Base-by-base conservation (phyloP, 2,113 vertebrate genomes). In the Microtus pennsylvanicus region DNA sequence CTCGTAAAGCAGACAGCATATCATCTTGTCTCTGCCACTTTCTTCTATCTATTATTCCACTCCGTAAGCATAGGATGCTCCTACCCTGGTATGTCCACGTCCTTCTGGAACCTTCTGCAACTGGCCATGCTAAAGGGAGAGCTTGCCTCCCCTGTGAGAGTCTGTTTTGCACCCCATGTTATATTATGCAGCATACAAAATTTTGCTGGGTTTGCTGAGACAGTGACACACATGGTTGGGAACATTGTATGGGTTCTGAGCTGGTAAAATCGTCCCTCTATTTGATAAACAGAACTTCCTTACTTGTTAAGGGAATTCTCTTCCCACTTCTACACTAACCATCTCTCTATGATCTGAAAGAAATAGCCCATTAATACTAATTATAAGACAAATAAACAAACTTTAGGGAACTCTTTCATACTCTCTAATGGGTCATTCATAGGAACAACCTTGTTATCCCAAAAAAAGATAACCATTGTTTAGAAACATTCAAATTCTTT, bases 1-100 rank as follows among this genome's bases (percentile, higher is more conserved):
- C 93, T 90, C 97, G 61, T 95, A 93, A 95, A 85, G 55, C 13
- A 94, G 97, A 96, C 94, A 94, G 90, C 74, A n/a, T 47, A 55
- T 87, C 94, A 91, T 94, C 96, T 81, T 75, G 5, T 58, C 92
- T 58, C 92, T 80, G 30, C 69, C 63, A 65, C 38, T 94, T 83
- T 91, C 65, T 77, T 75, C 30, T 58, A 8, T 69, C 38, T 74
- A 2, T 69, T 76, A 69, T 22, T 16, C 61, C 26, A 45, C 42
- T 69, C 33, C 4, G 13, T 33, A 65, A 65, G 22, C 42, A 83
- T 91, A n/a, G 55, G 74, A 78, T 88, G 45, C 52, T 45, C 95
- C 81, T 85, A 0, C 10, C 50, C 12, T 45, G 7, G 5, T 33
- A 42, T 30, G 33, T 19, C n/a, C 55, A 4, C 0, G 1, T 35